Evolutionary conservation across 2,888 invertebrate species (phyloP).

Genomic region (Germaria angustata): DNA sequence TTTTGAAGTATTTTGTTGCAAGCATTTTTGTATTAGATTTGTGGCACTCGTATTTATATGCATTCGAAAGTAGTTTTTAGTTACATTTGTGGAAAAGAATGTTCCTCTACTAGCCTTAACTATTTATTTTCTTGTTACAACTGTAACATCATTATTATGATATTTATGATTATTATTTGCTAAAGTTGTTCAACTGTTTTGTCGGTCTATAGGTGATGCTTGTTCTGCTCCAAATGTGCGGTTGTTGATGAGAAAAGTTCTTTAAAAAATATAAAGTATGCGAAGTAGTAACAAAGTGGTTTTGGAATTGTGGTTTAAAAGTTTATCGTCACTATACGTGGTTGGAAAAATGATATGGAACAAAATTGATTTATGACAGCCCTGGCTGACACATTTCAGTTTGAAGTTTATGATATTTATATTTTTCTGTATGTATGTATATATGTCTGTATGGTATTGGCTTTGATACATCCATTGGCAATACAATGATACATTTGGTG

Average conservation of each 20-base stretch:
- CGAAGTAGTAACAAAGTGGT: slow-evolving; percentile 61
- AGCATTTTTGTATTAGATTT: slow-evolving; percentile 10
- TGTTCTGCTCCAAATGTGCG: slow-evolving; percentile 53
- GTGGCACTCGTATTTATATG: neutral
- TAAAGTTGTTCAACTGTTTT: slow-evolving; percentile 55
- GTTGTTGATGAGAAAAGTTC: slow-evolving; percentile 39
- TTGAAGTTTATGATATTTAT: slow-evolving; percentile 7
- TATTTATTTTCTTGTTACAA: slow-evolving; percentile 14
- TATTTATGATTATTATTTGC: slow-evolving; percentile 10
- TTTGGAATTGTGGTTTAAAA: slow-evolving; percentile 62
- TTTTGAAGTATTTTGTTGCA: slow-evolving; percentile 51
- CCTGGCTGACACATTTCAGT: slow-evolving; percentile 41
- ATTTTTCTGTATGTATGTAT: neutral
- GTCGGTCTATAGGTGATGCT: slow-evolving; percentile 57
- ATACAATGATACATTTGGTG: no score
- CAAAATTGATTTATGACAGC: slow-evolving; percentile 47
- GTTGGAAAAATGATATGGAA: slow-evolving; percentile 20
- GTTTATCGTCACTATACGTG: slow-evolving; percentile 47
- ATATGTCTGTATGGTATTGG: neutral
- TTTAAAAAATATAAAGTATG: slow-evolving; percentile 2
- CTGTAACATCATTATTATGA: slow-evolving; percentile 5
- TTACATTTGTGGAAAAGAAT: slow-evolving; percentile 42
- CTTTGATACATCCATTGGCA: neutral
- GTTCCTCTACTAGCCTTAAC: neutral
- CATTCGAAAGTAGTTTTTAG: slow-evolving; percentile 42